Conservation (phyloP, 2,797 vertebrate species). For the Yasuhikotakia modesta region DNA sequence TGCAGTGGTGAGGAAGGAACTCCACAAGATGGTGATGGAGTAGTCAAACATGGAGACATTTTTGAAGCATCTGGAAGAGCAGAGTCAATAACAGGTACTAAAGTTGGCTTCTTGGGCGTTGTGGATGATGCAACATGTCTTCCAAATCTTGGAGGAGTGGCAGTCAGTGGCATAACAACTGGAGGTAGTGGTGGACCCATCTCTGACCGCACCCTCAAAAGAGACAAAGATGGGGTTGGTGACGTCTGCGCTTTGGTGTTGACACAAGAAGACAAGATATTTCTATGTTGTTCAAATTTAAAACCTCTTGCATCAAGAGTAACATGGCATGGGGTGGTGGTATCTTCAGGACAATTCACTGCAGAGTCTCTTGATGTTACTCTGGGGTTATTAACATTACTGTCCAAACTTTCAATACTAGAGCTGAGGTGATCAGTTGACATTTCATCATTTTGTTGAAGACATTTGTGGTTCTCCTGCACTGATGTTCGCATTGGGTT, state of each 20-base stretch:
- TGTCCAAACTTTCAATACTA: not conserved
- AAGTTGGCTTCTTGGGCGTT: slow-evolving; percentile 69
- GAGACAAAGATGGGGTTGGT: slow-evolving; percentile 62
- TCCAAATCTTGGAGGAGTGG: slow-evolving; percentile 79
- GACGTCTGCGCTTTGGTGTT: slow-evolving; percentile 14
- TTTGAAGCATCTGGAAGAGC: slow-evolving; percentile 57
- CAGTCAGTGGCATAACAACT: slow-evolving; percentile 81
- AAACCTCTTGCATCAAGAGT: not conserved
- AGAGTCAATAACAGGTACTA: slow-evolving; percentile 55
- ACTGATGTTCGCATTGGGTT: not conserved
- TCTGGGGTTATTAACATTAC: not conserved
- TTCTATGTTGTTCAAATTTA: not conserved
- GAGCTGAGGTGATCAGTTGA: not conserved
- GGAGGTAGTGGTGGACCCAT: slow-evolving; percentile 91
- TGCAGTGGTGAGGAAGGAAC: slow-evolving; percentile 91
- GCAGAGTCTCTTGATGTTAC: slow-evolving; percentile 4
- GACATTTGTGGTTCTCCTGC: not conserved
- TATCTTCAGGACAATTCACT: not conserved
- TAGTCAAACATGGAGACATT: slow-evolving; percentile 63
- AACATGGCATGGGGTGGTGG: not conserved
- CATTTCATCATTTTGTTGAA: not conserved
- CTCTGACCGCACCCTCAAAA: slow-evolving; percentile 81
- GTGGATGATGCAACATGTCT: slow-evolving; percentile 66
- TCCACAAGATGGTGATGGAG: slow-evolving; percentile 73
- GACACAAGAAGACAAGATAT: slow-evolving; percentile 5